phyloP scores from a whole-genome alignment of 2,888 invertebrate species.

The Nomada ruficornis region DNA sequence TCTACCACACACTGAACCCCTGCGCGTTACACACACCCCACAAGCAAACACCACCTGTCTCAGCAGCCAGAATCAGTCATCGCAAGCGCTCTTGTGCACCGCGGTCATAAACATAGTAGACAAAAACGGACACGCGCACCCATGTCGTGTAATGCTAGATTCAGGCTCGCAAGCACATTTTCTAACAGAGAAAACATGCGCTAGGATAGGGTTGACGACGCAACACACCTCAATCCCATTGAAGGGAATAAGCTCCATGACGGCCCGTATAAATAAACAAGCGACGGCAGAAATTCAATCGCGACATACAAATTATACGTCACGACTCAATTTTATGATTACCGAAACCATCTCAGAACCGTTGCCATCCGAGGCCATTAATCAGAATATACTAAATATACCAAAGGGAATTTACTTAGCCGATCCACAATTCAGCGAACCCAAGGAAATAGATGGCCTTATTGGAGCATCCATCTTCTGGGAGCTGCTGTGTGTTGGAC shows the following conservation, averaged over 20 bases:
- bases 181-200: not conserved
- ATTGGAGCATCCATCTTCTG: conserved; percentile 10
- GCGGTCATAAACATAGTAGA: not conserved
- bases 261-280: not conserved
- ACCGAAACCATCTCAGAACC: not conserved
- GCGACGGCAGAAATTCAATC: not conserved
- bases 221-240: not conserved
- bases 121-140: not conserved
- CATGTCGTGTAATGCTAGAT: not conserved
- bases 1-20: not conserved
- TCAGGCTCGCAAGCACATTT: not conserved
- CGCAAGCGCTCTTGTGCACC: not conserved
- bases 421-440: not conserved
- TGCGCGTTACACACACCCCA: not conserved
- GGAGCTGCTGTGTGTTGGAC: not conserved
- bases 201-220: not conserved
- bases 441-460: not conserved
- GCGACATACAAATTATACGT: not conserved
- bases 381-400: not conserved
- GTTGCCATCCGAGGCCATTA: not conserved
- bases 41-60: not conserved
- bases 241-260: not conserved
- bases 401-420: not conserved
- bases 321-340: not conserved
- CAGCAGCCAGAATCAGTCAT: not conserved